Conservation (phyloP, 2,113 vertebrate species). For the Oreocharis arfaki region DNA sequence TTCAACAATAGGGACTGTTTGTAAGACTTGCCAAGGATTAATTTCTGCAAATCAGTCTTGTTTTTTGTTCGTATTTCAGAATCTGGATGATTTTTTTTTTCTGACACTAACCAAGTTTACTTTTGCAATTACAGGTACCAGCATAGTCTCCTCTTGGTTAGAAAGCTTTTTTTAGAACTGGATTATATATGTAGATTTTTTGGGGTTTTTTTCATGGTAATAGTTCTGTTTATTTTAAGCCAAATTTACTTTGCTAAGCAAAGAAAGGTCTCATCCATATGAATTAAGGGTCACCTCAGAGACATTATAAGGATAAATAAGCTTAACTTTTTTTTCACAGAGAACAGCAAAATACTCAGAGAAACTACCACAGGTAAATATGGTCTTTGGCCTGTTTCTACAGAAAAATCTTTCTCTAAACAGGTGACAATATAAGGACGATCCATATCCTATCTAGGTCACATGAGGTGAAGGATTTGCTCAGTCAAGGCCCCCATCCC, state of each 20-base stretch:
- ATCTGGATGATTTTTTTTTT: background rate
- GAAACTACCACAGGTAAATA: background rate
- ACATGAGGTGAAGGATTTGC: background rate
- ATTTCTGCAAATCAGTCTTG: background rate
- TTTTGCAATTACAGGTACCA: background rate
- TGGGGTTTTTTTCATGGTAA: fast-evolving
- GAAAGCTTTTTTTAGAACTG: background rate
- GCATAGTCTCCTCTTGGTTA: background rate
- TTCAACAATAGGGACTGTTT: background rate
- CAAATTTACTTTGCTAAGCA: background rate
- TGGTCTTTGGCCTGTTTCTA: background rate
- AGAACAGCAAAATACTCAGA: background rate
- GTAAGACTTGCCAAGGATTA: background rate
- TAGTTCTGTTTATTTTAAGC: background rate
- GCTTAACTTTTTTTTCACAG: background rate
- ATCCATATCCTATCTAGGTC: background rate
- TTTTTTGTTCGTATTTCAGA: background rate
- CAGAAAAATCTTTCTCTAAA: background rate
- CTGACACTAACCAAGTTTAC: background rate
- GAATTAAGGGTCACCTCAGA: background rate
- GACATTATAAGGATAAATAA: background rate
- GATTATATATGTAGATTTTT: background rate
- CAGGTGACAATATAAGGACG: background rate
- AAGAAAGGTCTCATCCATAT: background rate
- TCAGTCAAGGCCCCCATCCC: background rate